Base-by-base conservation (phyloP, 2,888 invertebrate genomes). In the Junonia oenone region DNA sequence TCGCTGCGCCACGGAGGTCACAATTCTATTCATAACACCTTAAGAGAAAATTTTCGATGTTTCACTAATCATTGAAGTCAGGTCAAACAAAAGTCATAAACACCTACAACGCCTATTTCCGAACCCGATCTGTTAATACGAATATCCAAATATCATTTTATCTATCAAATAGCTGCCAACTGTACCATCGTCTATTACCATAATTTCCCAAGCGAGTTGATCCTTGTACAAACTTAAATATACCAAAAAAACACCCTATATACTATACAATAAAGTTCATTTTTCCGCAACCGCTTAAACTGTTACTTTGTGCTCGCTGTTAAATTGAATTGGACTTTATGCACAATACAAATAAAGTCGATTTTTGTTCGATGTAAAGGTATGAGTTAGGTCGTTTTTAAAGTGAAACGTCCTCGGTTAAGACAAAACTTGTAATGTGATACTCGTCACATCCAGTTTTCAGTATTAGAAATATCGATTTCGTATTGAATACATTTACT, bases 81-180 rank as follows among this genome's bases (percentile, higher is more conserved):
- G n/a, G 19, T 22, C 19, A 43, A n/a, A 19, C 38, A 11, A 22
- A 43, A 43, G 22, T 43, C 9, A 40, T 26, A 43, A 26, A 26
- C 13, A 43, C 49, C 19, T 49, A 50, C 45, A 43, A n/a, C 2
- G 31, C 45, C 47, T 48, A 50, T 56, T 53, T 51, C 47, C 58
- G 54, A 66, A 62, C 63, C 64, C 64, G 62, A 64, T 64, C 66
- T 56, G 59, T 62, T 66, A 65, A 64, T 65, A 64, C 66, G 61
- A 64, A 65, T 66, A 64, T 58, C 62, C 67, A 68, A 67, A 67
- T 65, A 68, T 62, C 66, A 63, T 68, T 68, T 68, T 67, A 65
- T 67, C 66, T 66, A 65, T 67, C 67, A 67, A 68, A 68, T 66
- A 63, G 68, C 68, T 68, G 66, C 67, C 68, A 68, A 67, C 63